Base-by-base conservation (phyloP, 1,140 invertebrate species). In the Lethrus apterus region DNA sequence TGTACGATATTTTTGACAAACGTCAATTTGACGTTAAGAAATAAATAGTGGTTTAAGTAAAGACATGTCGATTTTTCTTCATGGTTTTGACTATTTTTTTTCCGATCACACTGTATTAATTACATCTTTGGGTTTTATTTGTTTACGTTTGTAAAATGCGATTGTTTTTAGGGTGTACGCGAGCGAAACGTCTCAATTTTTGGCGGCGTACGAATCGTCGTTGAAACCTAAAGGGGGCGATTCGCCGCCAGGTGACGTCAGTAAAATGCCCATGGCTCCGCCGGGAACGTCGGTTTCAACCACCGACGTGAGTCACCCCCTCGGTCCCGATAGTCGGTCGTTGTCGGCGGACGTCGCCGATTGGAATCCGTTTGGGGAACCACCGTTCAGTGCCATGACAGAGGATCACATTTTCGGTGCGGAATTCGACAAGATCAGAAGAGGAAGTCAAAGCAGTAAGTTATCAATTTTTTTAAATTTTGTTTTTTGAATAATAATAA, bases 391-490 rank as follows among this genome's bases (percentile, higher is more conserved):
- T 63, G 76, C 81, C 57, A 75, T 86, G 65, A 83, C 81, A 1
- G 88, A 90, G 58, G 87, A 90, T 72, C 79, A 86, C 55, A 80
- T 89, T 55, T 90, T 90, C 68, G 87, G 87, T 44, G 84, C 83
- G 17, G 87, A 90, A 68, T 90, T 90, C 66, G 86, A 90, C 60
- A 86, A 84, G 67, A 85, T 90, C 57, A 70, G 86, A 57, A 74
- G 83, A 57, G 71, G 72, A 21, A 88, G 84, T 47, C 84, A 86
- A 67, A 86, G 82, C 58, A 89, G 86, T 83, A 69, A 78, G 80
- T 73, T 14, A 8, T 29, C n/a, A n/a, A n/a, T n/a, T n/a, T n/a
- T n/a, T n/a, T n/a, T n/a, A n/a, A n/a, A n/a, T n/a, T n/a, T n/a
- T n/a, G n/a, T n/a, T n/a, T n/a, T n/a, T n/a, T n/a, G n/a, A 26